Evolutionary conservation across 2,113 vertebrate genomes (phyloP).

Genomic region (Corythornis vintsioides): DNA sequence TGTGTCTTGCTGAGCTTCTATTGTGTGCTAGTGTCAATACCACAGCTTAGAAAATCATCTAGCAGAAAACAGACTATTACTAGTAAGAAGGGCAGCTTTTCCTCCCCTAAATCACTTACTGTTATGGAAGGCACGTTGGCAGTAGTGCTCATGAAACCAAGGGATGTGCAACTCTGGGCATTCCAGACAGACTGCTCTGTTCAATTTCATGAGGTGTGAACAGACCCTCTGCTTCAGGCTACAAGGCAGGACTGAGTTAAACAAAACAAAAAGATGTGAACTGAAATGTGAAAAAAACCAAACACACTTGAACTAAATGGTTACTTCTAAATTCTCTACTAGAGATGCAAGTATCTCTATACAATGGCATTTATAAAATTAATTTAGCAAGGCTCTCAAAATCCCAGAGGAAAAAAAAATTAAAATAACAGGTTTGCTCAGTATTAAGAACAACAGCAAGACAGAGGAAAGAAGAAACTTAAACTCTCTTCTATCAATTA

Average conservation of each 20-base stretch:
- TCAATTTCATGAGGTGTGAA: conserved; percentile 41
- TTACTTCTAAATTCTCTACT: neutral
- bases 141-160: conserved; percentile 56
- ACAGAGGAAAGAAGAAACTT: neutral
- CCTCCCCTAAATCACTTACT: conserved; percentile 16
- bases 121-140: neutral
- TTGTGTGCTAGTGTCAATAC: neutral
- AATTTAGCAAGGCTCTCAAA: neutral
- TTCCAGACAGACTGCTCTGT: conserved; percentile 65
- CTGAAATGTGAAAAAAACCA: neutral
- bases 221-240: neutral
- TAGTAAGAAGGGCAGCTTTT: neutral
- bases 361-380: neutral
- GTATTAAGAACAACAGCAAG: neutral
- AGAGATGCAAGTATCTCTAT: neutral
- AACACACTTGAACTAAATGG: neutral
- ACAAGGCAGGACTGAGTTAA: conserved; percentile 25
- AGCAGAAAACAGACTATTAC: neutral
- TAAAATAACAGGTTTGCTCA: neutral
- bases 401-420: neutral
- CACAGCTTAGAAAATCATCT: neutral
- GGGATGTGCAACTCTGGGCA: conserved; percentile 57
- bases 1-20: neutral
- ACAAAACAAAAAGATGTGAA: neutral
- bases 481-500: neutral